Base-by-base conservation (phyloP, 1,140 invertebrate species). In the Meloidogyne exigua region DNA sequence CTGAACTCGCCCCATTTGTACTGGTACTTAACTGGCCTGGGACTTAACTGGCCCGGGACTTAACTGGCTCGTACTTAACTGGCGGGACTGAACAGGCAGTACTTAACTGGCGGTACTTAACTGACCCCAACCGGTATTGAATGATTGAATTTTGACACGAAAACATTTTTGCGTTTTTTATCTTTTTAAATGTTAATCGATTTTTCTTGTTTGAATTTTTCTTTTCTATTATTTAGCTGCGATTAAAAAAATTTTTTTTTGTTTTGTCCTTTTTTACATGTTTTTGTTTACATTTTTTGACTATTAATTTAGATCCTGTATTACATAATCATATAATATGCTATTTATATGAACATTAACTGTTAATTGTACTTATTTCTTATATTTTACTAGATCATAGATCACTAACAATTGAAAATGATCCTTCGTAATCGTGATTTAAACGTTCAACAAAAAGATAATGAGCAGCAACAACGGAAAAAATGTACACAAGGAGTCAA, bases 341-440 rank as follows among this genome's bases (percentile, higher is more conserved):
- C n/a, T n/a, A n/a, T n/a, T n/a, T n/a, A n/a, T n/a, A n/a, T n/a
- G n/a, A n/a, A n/a, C 7, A 32, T 32, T 32, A 3, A 32, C 7
- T 32, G 2, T 32, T 32, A 3, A 32, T 2, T 32, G 7, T 32
- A 32, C 28, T 3, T 32, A 32, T 32, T n/a, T n/a, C n/a, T n/a
- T 32, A 32, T 3, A 32, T 32, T 32, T 32, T 32, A 32, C 28
- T 67, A 68, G 28, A 18, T 42, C 66, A 68, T 32, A 68, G 18
- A 68, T 32, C 18, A 68, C 66, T 68, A 68, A 68, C 36, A 68
- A 21, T 68, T 68, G 7, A 74, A 13, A 36, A 75, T 75, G 74
- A 76, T 76, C 15, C 74, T 75, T 49, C 74, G 74, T 26, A 75
- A 68, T 74, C 74, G 74, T 5, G 70, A 75, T 32, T n/a, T 74